Percentiles rank a stretch among this genome's conserved stretches.
These are phyloP conservation scores for Drosophila flavopinicola DNA, from an alignment of 2,888 invertebrate species.

Conservation along the genomic window DNA sequence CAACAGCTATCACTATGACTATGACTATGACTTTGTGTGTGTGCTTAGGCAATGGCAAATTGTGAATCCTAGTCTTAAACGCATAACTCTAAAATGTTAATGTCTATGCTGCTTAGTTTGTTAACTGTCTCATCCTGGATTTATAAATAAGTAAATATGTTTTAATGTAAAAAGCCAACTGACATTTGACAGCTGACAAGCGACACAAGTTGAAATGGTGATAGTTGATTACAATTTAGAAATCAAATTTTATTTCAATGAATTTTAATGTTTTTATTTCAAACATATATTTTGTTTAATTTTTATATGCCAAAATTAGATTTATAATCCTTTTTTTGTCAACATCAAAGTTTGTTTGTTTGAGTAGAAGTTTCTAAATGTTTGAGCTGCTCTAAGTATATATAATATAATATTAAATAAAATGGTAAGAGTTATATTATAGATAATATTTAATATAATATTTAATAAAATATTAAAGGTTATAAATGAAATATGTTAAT, in stretches of 20 bases:
- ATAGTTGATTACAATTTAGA: neutral
- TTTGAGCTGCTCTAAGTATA: too few relatives aligned
- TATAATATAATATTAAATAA: too few relatives aligned
- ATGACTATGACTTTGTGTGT: neutral
- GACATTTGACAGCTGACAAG: neutral
- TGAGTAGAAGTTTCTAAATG: too few relatives aligned
- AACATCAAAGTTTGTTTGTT: too few relatives aligned
- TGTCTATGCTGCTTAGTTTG: neutral
- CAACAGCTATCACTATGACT: conserved; percentile 42
- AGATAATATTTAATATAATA: too few relatives aligned
- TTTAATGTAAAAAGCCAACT: neutral
- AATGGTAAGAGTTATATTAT: too few relatives aligned
- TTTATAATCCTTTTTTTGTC: too few relatives aligned
- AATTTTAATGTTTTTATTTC: neutral
- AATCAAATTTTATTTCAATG: too few relatives aligned
- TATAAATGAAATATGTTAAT: too few relatives aligned
- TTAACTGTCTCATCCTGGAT: neutral
- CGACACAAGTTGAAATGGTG: neutral
- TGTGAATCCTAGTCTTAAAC: conserved; percentile 28
- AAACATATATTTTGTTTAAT: too few relatives aligned
- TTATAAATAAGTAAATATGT: conserved; percentile 13
- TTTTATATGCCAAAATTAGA: too few relatives aligned
- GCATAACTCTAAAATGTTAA: conserved; percentile 28
- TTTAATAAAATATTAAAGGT: too few relatives aligned
- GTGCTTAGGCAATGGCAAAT: conserved; percentile 27